These are phyloP conservation scores for Drosophila kanekoi DNA, from an alignment of 2,888 invertebrate genomes.

Conservation along the genomic window DNA sequence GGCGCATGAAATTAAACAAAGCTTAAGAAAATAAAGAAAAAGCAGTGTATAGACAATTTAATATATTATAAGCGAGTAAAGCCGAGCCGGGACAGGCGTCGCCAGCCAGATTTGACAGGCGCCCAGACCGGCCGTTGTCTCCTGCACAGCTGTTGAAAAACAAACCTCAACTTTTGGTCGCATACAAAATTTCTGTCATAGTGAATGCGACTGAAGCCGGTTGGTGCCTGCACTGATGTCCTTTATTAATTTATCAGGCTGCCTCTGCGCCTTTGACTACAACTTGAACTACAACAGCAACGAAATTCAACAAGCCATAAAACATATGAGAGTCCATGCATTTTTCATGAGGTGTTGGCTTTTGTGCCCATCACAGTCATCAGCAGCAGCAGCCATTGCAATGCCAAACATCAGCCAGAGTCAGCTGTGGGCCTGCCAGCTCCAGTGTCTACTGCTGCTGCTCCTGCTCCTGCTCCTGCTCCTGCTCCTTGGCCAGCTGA, in stretches of 20 bases:
- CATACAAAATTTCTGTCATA: conserved; percentile 59
- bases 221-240: conserved; percentile 40
- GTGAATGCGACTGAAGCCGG: conserved; percentile 1
- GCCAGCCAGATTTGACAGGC: conserved; percentile 37
- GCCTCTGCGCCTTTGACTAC: conserved; percentile 70
- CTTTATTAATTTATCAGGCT: conserved; percentile 81
- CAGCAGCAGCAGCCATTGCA: conserved; percentile 25
- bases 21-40: conserved; percentile 8
- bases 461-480: background rate
- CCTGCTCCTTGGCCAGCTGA: conserved; percentile 14
- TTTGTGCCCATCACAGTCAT: conserved; percentile 80
- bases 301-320: conserved; percentile 83
- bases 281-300: conserved; percentile 71
- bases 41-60: conserved; percentile 59
- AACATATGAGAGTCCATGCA: conserved; percentile 83
- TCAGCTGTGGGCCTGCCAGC: conserved; percentile 37
- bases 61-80: conserved; percentile 52
- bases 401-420: conserved; percentile 28
- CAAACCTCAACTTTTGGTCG: conserved; percentile 70
- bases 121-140: conserved; percentile 47
- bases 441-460: conserved; percentile 4
- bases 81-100: background rate
- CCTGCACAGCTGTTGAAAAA: conserved; percentile 74
- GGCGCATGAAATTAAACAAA: conserved; percentile 55
- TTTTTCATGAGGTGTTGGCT: conserved; percentile 84